These are phyloP conservation scores for Scyliorhinus canicula DNA, from an alignment of 2,797 vertebrate species.

Conservation along the genomic window DNA sequence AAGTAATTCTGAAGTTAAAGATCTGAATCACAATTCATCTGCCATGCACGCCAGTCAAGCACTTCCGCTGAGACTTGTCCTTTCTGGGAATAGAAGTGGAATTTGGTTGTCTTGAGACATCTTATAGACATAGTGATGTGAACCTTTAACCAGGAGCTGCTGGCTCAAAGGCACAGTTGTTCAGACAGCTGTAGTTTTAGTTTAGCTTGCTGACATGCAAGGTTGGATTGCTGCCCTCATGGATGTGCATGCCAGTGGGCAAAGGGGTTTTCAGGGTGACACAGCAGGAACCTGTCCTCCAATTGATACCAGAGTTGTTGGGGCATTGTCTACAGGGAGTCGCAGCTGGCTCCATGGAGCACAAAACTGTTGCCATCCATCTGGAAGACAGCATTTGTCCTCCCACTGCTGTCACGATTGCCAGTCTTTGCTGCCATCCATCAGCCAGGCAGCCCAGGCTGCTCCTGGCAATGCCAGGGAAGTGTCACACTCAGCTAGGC, in stretches of 20 bases:
- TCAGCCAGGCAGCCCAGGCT: no score
- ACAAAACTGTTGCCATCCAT: background rate
- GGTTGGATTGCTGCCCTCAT: no score
- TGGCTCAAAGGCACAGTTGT: background rate
- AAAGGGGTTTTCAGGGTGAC: background rate
- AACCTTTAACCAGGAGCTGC: background rate
- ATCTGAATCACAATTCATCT: background rate
- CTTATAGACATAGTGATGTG: no score
- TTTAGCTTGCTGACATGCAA: no score
- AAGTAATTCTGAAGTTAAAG: background rate
- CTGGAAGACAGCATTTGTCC: no score
- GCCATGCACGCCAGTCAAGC: background rate
- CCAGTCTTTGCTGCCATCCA: no score
- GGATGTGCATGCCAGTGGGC: background rate
- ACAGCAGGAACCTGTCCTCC: background rate
- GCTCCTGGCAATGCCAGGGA: no score
- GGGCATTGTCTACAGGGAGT: background rate
- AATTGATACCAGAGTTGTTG: background rate
- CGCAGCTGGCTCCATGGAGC: background rate
- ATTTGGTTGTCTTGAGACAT: background rate
- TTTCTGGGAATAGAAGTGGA: background rate
- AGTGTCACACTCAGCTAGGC: no score
- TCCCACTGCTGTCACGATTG: no score
- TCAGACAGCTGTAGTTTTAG: no score
- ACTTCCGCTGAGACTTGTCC: background rate